These are phyloP conservation scores for Eucera pruinosa DNA, from an alignment of 2,888 invertebrate genomes.

Conservation along the genomic window DNA sequence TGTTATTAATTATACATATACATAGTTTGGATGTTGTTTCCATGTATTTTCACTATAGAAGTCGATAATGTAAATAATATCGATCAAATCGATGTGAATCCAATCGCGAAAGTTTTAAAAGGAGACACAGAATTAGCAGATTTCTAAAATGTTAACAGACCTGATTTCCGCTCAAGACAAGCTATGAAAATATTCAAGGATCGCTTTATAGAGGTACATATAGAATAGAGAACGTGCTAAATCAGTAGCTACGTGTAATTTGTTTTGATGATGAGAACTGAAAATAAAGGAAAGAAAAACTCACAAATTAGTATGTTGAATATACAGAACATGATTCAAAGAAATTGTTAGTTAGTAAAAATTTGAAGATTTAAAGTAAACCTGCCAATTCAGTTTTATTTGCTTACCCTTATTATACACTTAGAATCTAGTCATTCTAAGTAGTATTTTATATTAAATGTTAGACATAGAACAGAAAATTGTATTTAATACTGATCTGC, in stretches of 20 bases:
- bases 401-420: too few relatives aligned
- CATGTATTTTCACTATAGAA: not conserved
- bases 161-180: slow-evolving; percentile 39
- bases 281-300: not conserved
- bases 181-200: slow-evolving; percentile 55
- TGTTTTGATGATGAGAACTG: not conserved
- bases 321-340: too few relatives aligned
- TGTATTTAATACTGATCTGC: too few relatives aligned
- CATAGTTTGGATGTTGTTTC: not conserved
- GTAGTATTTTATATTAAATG: too few relatives aligned
- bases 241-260: slow-evolving; percentile 14
- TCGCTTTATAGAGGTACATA: slow-evolving; percentile 38
- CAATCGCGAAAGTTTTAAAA: not conserved
- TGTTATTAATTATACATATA: not conserved
- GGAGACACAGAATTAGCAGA: not conserved
- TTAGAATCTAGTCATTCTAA: too few relatives aligned
- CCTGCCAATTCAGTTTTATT: too few relatives aligned
- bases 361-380: too few relatives aligned
- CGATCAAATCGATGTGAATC: not conserved
- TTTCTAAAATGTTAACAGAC: slow-evolving; percentile 37
- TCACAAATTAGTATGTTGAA: not conserved
- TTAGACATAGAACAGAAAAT: too few relatives aligned
- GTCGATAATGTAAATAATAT: not conserved
- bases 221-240: slow-evolving; percentile 30
- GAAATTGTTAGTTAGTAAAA: too few relatives aligned